Evolutionary conservation across 2,797 vertebrate species (phyloP).

Genomic region (Eulemur mongoz): DNA sequence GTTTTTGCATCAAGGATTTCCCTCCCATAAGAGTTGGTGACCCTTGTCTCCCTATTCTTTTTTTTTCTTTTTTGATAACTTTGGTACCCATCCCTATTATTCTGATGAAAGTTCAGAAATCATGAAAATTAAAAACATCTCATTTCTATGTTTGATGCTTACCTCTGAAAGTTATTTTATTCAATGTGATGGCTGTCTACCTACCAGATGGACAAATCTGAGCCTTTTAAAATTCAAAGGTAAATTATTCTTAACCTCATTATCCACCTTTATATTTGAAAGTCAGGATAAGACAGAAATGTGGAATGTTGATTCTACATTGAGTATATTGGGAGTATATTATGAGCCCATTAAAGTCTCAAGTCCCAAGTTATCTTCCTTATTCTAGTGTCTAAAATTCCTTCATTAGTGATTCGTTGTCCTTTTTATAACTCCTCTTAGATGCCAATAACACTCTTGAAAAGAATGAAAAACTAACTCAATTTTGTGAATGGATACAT

Average conservation of each 20-base stretch:
- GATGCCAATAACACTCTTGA: not conserved
- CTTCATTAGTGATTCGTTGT: not conserved
- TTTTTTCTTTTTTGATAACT: not conserved
- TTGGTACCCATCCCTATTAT: not conserved
- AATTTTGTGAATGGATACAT: slow-evolving; percentile 1
- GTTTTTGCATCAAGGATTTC: not conserved
- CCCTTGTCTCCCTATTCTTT: not conserved
- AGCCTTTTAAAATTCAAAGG: slow-evolving; percentile 38
- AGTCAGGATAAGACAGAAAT: not conserved
- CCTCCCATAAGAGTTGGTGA: not conserved
- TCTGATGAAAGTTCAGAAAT: slow-evolving; percentile 27
- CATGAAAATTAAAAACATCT: slow-evolving; percentile 35
- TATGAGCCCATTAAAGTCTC: slow-evolving; percentile 2
- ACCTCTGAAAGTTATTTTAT: slow-evolving; percentile 38
- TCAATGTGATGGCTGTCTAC: not conserved
- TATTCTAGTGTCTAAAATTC: slow-evolving; percentile 8
- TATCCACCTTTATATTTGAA: slow-evolving; percentile 21
- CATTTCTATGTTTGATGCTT: not conserved
- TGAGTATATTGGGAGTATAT: not conserved
- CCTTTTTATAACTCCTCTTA: not conserved
- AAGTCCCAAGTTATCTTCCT: slow-evolving; percentile 15
- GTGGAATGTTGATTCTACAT: not conserved
- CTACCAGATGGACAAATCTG: not conserved
- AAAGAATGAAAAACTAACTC: slow-evolving; percentile 1
- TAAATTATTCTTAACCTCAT: slow-evolving; percentile 36